Evolutionary conservation across 2,113 vertebrate species (phyloP).

Genomic region (Desmodus rotundus): DNA sequence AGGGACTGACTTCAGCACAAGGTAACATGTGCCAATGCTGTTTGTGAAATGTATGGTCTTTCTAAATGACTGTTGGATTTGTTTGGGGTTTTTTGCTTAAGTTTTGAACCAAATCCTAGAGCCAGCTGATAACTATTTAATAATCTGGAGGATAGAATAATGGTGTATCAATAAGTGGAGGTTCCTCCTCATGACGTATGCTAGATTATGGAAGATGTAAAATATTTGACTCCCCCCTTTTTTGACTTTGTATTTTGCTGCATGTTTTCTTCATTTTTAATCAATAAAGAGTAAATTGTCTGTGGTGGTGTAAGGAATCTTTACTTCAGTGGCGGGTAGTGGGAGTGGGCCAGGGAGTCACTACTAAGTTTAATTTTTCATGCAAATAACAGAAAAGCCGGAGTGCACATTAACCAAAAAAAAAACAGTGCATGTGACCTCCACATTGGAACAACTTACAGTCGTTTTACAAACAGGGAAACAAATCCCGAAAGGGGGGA

Average conservation of each 20-base stretch:
- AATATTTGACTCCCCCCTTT: conserved; percentile 82
- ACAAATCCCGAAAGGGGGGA: not conserved
- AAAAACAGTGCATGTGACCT: not conserved
- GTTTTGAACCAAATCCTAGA: conserved; percentile 79
- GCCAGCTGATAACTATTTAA: conserved; percentile 75
- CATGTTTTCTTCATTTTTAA: conserved; percentile 95
- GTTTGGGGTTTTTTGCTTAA: conserved; percentile 70
- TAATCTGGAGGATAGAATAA: conserved; percentile 69
- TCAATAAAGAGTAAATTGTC: conserved; percentile 94
- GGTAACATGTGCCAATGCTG: conserved; percentile 80
- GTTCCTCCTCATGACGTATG: conserved; percentile 77
- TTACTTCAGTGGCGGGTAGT: not conserved
- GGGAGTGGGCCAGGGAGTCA: not conserved
- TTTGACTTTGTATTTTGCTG: conserved; percentile 91
- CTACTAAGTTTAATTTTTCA: not conserved
- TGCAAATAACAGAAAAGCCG: not conserved
- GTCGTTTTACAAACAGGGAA: not conserved
- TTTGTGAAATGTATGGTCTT: conserved; percentile 68
- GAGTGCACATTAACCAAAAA: not conserved
- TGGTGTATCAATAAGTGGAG: conserved; percentile 75
- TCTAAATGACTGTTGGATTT: conserved; percentile 73
- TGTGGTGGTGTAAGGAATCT: conserved; percentile 26
- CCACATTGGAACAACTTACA: not conserved
- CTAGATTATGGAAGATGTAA: conserved; percentile 86
- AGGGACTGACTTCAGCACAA: conserved; percentile 59